Evolutionary conservation across 2,113 vertebrate species (phyloP), one percentile per base, ranked within the genome.

Genomic region (Tetraodon nigroviridis): DNA sequence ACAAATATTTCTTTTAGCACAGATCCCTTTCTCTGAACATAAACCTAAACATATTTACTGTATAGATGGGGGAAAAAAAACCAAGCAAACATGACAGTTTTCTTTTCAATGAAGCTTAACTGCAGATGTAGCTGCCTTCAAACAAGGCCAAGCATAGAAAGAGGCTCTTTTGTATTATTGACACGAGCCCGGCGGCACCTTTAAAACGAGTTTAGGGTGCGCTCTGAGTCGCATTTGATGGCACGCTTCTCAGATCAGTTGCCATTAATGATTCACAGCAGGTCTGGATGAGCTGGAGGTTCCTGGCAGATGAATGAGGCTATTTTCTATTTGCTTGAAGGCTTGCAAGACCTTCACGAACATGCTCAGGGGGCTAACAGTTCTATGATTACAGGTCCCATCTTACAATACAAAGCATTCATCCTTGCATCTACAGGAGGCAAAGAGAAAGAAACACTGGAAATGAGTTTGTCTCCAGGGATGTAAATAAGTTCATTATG

Each of bases 251-350:
- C 78, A 56, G 48, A 79, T 67, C 61, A 71, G 55, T 67, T 48
- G 63, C 50, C 51, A 71, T 79, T 73, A 75, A 41, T 55, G 77
- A 79, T 81, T 83, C 69, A 67, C 20, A 63, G 59, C 19, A 13
- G 60, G 54, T 55, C 62, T 64, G 63, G 64, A 61, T 84, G 63
- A 68, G 73, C 67, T 69, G 49, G 45, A 77, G 82, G 69, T 69
- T 71, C 46, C 54, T 65, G 47, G 57, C 76, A 81, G 82, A 84
- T 80, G 69, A 84, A 86, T 80, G 72, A 83, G 58, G 55, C 61
- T 64, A 84, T 78, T 83, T 76, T 72, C 51, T 61, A 66, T 67
- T 63, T 51, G 71, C 73, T 78, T 72, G 73, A 80, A 81, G 81
- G 77, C 81, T 78, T 75, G 69, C 7, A 7, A 82, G 79, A 69